phyloP scores from a whole-genome alignment of 2,888 invertebrate genomes.

The Mythimna loreyi region DNA sequence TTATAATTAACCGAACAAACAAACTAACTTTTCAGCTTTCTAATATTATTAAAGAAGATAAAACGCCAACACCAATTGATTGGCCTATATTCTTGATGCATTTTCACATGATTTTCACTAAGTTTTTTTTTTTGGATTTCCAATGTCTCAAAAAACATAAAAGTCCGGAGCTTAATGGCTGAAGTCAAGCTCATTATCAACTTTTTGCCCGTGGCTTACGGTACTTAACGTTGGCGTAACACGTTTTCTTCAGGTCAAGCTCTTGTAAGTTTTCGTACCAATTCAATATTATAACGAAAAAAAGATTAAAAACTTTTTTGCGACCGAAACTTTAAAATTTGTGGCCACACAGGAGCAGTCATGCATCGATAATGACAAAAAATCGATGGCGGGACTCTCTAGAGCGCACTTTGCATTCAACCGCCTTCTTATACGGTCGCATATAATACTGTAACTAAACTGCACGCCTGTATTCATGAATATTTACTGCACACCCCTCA shows the following conservation, averaged over 20 bases:
- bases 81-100: background rate
- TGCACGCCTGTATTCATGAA: slow-evolving; percentile 73
- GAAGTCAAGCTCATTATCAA: background rate
- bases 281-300: background rate
- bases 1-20: too few relatives aligned
- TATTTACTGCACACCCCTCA: slow-evolving; percentile 70
- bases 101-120: too few relatives aligned
- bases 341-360: slow-evolving; percentile 38
- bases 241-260: slow-evolving; percentile 1
- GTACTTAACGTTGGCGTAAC: background rate
- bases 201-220: background rate
- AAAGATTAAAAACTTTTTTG: slow-evolving; percentile 11
- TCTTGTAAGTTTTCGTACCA: background rate
- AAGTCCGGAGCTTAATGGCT: background rate
- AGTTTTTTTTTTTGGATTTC: too few relatives aligned
- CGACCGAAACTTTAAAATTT: slow-evolving; percentile 32
- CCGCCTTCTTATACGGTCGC: slow-evolving; percentile 71
- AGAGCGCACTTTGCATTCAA: slow-evolving; percentile 74
- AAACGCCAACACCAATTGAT: background rate
- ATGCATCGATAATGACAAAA: slow-evolving; percentile 69
- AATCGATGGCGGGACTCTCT: slow-evolving; percentile 65
- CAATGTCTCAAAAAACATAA: too few relatives aligned
- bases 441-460: slow-evolving; percentile 71
- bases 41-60: background rate
- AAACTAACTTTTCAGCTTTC: too few relatives aligned